phyloP scores from a whole-genome alignment of 2,113 vertebrate genomes.

The Pipra filicauda region DNA sequence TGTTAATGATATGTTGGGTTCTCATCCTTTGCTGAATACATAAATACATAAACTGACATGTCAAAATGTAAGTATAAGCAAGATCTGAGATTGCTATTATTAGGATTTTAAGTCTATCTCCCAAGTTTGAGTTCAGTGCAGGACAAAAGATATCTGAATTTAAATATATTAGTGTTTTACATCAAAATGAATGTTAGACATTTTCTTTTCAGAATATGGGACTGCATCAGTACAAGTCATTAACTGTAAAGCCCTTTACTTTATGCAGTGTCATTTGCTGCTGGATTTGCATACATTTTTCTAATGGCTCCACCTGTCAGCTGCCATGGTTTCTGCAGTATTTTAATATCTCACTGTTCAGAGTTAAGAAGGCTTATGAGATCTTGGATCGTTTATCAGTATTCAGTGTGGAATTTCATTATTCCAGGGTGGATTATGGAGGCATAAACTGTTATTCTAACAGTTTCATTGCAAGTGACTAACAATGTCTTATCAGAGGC shows the following conservation, averaged over 20 bases:
- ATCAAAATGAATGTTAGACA: neutral
- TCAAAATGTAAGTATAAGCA: neutral
- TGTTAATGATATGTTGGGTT: neutral
- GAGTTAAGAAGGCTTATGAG: conserved; percentile 56
- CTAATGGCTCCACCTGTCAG: conserved; percentile 42
- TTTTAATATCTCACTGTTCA: conserved; percentile 34
- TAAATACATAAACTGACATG: neutral
- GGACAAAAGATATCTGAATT: neutral
- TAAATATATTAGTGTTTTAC: neutral
- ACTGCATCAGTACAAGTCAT: neutral
- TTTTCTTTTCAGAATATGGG: neutral
- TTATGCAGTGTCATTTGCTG: conserved; percentile 30
- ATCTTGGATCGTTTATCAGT: conserved; percentile 22
- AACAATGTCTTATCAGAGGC: conserved; percentile 9
- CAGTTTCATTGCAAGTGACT: neutral
- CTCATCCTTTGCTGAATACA: neutral
- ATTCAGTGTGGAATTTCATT: conserved; percentile 39
- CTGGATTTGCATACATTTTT: conserved; percentile 43
- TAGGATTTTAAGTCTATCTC: neutral
- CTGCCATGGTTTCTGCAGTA: conserved; percentile 40
- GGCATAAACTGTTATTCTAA: conserved; percentile 16
- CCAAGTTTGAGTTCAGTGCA: neutral
- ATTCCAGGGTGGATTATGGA: conserved; percentile 9
- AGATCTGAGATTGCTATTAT: neutral
- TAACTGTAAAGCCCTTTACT: conserved; percentile 10